These are phyloP conservation scores for Branchipolynoe longqiensis DNA, from an alignment of 2,888 invertebrate genomes.

Conservation along the genomic window DNA sequence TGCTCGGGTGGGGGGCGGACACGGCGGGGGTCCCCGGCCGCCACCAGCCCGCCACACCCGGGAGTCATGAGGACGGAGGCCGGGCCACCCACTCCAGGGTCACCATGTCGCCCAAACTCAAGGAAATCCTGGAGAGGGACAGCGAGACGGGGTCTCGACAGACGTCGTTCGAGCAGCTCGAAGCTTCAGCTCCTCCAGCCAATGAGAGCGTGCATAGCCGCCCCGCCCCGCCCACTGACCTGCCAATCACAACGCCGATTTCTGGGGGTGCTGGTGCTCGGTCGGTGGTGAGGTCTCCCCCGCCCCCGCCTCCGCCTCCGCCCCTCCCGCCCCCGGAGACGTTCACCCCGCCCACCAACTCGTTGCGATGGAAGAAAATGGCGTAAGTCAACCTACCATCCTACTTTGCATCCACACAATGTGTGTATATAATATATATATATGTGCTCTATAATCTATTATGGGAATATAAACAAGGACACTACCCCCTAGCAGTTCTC, in stretches of 20 bases:
- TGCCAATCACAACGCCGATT: background rate
- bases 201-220: background rate
- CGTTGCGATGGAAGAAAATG: conserved; percentile 73
- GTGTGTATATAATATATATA: too few species aligned
- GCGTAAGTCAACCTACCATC: conserved; percentile 38
- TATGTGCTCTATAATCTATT: too few species aligned
- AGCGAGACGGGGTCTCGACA: conserved; percentile 18
- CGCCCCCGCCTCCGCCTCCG: conserved; percentile 64
- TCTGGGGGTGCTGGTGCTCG: background rate
- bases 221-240: conserved; percentile 14
- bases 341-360: conserved; percentile 71
- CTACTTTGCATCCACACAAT: too few species aligned
- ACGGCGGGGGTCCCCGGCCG: background rate
- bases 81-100: background rate
- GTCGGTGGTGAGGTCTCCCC: background rate
- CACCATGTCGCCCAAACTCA: conserved; percentile 25
- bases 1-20: background rate
- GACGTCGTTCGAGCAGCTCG: conserved; percentile 12
- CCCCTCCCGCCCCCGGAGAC: conserved; percentile 64
- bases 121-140: conserved; percentile 22
- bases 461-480: too few species aligned
- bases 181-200: background rate
- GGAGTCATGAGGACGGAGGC: background rate
- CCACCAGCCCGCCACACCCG: background rate
- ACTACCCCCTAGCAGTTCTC: too few species aligned